Conservation (phyloP, 2,113 vertebrate genomes). For the Neolamprologus toae region DNA sequence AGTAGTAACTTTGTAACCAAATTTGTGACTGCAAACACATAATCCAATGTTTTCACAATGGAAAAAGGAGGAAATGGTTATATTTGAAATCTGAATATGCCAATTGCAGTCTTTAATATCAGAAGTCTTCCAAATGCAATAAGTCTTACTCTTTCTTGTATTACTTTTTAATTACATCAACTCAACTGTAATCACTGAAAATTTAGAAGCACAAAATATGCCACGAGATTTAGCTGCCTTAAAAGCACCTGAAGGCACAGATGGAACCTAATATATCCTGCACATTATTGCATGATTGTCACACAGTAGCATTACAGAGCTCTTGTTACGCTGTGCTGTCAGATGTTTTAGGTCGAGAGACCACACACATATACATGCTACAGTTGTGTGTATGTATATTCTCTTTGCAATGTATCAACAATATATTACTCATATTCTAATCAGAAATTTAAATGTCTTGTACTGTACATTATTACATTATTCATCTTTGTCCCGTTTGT, state of each 20-base stretch:
- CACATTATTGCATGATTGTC: not conserved
- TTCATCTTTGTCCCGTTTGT: not conserved
- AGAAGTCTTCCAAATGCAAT: not conserved
- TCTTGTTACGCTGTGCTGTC: not conserved
- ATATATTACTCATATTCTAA: not conserved
- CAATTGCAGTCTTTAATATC: not conserved
- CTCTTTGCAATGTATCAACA: not conserved
- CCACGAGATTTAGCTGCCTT: not conserved
- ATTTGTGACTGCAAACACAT: rapidly evolving
- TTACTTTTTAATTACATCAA: not conserved
- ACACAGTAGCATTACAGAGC: not conserved
- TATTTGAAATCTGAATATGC: not conserved
- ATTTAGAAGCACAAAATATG: not conserved
- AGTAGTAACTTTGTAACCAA: not conserved
- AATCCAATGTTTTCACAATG: not conserved
- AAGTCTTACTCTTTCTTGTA: not conserved
- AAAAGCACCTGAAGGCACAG: not conserved
- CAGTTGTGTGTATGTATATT: not conserved
- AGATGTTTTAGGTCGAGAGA: not conserved
- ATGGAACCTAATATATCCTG: not conserved
- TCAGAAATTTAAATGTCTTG: not conserved
- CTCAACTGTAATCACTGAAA: not conserved
- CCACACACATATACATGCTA: not conserved
- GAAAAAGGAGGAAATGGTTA: rapidly evolving
- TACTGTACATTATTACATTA: not conserved